Base-by-base conservation (phyloP, 2,888 invertebrate species). In the Helicoverpa assulta region DNA sequence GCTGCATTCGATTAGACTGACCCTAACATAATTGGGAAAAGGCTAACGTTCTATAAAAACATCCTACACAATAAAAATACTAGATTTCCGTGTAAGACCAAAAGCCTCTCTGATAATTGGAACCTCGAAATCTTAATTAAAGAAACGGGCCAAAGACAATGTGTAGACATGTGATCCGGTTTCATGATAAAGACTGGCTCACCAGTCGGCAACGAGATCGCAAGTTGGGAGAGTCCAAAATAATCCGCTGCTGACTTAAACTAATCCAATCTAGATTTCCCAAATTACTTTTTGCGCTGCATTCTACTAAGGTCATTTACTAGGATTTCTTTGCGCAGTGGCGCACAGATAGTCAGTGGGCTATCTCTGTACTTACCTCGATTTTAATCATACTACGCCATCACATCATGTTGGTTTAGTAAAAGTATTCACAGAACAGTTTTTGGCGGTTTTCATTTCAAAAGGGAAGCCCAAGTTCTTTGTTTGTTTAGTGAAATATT, bases 211-310 rank as follows among this genome's bases (percentile, higher is more conserved):
- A 62, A 67, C 52, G 53, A 67, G 69, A 84, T 80, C 60, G 69
- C 75, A 52, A 60, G 37, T 59, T 73, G 50, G 47, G 26, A 56
- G 68, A 62, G 56, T 73, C 57, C 33, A 26, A 40, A 69, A 84
- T 73, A 77, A 77, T 60, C 67, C 54, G 16, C 33, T 66, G 70
- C 85, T 76, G 83, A 79, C 73, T 68, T 67, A 65, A 69, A 61
- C 52, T 67, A 74, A 84, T 84, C 70, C 67, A 76, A 82, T 82
- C 77, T 67, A 61, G 82, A 84, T 80, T 74, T 63, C 40, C 51
- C 51, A 33, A 55, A 73, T 67, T 47, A 52, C 33, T 68, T 78
- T 67, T 64, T 29, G 52, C 56, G 43, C 51, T 82, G 77, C 85
- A 74, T 69, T 76, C 60, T 78, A 70, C 55, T 8, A 55, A 68